phyloP scores from a whole-genome alignment of 2,113 vertebrate genomes.

The Spermophilus dauricus region DNA sequence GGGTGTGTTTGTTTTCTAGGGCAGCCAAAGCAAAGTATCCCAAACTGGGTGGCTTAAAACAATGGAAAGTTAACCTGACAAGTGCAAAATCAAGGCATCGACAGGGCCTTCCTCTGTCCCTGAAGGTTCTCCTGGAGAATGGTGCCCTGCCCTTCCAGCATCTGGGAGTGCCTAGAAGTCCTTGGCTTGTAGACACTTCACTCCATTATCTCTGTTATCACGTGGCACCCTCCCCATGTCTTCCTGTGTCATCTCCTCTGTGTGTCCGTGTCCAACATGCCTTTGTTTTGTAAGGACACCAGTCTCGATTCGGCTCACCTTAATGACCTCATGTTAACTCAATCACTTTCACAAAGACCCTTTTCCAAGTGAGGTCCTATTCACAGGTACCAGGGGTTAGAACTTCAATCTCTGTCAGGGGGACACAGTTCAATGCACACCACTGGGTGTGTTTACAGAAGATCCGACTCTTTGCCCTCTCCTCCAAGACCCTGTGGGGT shows the following conservation, averaged over 20 bases:
- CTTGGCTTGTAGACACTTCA: accelerated
- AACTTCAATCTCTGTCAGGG: not conserved
- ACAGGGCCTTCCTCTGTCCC: too few relatives aligned
- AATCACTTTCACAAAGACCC: not conserved
- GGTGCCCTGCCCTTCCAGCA: not conserved
- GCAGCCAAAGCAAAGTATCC: not conserved
- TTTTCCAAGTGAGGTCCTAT: not conserved
- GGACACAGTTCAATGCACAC: not conserved
- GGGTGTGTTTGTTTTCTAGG: not conserved
- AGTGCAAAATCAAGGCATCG: not conserved
- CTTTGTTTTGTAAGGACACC: not conserved
- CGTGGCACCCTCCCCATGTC: accelerated
- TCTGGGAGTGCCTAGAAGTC: accelerated
- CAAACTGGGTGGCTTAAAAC: not conserved
- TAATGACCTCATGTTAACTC: not conserved
- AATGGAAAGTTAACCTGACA: too few relatives aligned
- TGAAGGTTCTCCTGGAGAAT: accelerated
- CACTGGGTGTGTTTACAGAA: not conserved
- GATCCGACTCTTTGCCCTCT: not conserved
- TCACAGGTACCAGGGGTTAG: not conserved
- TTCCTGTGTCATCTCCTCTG: accelerated
- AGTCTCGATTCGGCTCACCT: not conserved
- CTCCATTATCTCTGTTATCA: accelerated
- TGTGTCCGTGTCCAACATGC: not conserved
- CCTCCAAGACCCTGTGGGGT: accelerated